These are phyloP conservation scores for Spinus pinus DNA, from an alignment of 2,797 vertebrate species.

Conservation along the genomic window DNA sequence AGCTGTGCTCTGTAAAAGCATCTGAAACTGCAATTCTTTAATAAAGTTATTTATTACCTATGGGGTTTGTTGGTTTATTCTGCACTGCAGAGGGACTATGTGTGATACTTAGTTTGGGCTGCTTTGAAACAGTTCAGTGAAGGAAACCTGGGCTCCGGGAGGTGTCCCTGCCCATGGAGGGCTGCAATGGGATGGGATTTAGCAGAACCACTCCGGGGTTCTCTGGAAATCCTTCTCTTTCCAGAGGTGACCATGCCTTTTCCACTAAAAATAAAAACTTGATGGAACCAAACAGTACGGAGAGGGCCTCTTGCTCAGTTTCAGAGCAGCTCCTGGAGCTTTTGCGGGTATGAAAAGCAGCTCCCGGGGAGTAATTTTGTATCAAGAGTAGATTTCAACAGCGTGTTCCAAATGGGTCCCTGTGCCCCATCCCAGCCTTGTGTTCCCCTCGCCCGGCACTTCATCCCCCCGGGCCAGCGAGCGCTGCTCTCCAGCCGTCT, in stretches of 20 bases:
- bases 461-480: accelerated
- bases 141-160: accelerated
- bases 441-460: too few relatives aligned
- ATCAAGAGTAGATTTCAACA: not conserved
- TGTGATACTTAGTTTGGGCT: not conserved
- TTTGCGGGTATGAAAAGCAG: accelerated
- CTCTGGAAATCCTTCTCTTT: accelerated
- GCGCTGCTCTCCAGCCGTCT: not conserved
- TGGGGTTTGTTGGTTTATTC: not conserved
- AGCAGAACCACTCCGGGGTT: too few relatives aligned
- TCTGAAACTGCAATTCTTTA: not conserved
- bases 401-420: accelerated
- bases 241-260: accelerated
- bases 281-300: accelerated
- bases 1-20: not conserved
- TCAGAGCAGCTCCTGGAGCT: not conserved
- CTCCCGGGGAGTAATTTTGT: accelerated
- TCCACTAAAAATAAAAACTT: not conserved
- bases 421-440: not conserved
- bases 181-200: not conserved
- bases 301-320: accelerated
- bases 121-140: accelerated
- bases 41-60: conserved; percentile 42
- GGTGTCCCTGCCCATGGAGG: accelerated
- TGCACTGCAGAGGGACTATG: accelerated